Evolutionary conservation across 2,888 invertebrate genomes (phyloP).

Genomic region (Eristalis intricaria): DNA sequence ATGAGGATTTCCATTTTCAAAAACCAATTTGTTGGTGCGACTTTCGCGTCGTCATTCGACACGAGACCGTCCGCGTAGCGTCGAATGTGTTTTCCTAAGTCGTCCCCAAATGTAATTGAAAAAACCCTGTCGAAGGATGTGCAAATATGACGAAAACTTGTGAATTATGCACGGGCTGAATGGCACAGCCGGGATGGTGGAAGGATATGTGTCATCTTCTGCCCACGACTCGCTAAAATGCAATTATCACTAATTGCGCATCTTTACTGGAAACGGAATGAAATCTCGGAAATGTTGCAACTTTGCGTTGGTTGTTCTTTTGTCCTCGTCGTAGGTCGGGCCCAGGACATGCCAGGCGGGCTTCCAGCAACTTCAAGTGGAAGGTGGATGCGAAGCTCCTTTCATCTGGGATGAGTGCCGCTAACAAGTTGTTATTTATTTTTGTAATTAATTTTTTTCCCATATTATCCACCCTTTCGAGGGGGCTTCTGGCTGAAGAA

Average conservation of each 20-base stretch:
- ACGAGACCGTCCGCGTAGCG: not conserved
- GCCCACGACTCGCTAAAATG: constrained; percentile 26
- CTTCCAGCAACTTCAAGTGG: constrained; percentile 27
- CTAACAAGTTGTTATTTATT: constrained; percentile 55
- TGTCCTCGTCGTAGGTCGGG: not conserved
- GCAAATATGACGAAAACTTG: constrained; percentile 10
- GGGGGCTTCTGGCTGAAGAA: constrained; percentile 22
- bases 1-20: constrained; percentile 51
- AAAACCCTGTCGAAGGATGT: constrained; percentile 38
- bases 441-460: constrained; percentile 64
- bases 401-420: not conserved
- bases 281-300: not conserved
- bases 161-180: not conserved
- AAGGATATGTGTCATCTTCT: constrained; percentile 37
- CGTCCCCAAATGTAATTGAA: constrained; percentile 53
- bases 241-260: constrained; percentile 66
- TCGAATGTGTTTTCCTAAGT: not conserved
- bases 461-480: not conserved
- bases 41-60: constrained; percentile 25
- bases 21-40: constrained; percentile 13
- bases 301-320: constrained; percentile 25
- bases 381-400: constrained; percentile 5
- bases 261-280: constrained; percentile 19
- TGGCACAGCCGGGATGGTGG: not conserved
- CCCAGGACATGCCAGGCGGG: not conserved